Base-by-base conservation (phyloP, 2,797 vertebrate genomes). In the Megaceryle alcyon region DNA sequence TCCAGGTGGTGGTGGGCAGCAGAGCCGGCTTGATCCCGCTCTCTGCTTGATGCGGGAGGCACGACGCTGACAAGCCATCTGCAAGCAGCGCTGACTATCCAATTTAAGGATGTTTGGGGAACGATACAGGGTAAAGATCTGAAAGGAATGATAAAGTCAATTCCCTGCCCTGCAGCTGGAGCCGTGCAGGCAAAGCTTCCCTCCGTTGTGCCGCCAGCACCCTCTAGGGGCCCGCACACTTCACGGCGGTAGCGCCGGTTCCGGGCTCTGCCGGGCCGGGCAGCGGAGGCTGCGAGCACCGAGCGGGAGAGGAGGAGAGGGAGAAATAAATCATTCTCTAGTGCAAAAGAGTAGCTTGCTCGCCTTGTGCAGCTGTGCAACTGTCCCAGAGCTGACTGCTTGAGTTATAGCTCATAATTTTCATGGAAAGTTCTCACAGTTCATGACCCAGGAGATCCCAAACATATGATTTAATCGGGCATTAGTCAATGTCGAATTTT, bases 331-430 rank as follows among this genome's bases (percentile, higher is more conserved):
- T 66, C 41, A 16, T 18, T 66, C 64, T 48, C 21, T n/a, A 66
- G 64, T 19, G 48, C 71, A 84, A n/a, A 68, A 90, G 82, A 70
- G 77, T 46, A 70, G 46, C 46, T 49, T 48, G 61, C 91, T 75
- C 54, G 88, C 91, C 69, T 92, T 3, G 4, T 9, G 72, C 96
- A 96, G 94, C 93, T 95, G 92, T 33, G 56, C 48, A 7, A 19
- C 82, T 37, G 82, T 86, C 95, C 86, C 87, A 76, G 73, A 86
- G 91, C 84, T 96, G 91, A 87, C 87, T 83, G 37, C 54, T 41
- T 95, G 91, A 94, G 69, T 95, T 96, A 94, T 82, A 85, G 89
- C 92, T 86, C 87, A 51, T 65, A 51, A 70, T 91, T 91, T 78
- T 79, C 61, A 10, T 37, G 69, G 82, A 83, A 88, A 89, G 60